A percentile compares a stretch with the other conserved stretches of the same genome.
These are phyloP conservation scores for Telenomus remus DNA, from an alignment of 1,140 invertebrate genomes.

Conservation along the genomic window DNA sequence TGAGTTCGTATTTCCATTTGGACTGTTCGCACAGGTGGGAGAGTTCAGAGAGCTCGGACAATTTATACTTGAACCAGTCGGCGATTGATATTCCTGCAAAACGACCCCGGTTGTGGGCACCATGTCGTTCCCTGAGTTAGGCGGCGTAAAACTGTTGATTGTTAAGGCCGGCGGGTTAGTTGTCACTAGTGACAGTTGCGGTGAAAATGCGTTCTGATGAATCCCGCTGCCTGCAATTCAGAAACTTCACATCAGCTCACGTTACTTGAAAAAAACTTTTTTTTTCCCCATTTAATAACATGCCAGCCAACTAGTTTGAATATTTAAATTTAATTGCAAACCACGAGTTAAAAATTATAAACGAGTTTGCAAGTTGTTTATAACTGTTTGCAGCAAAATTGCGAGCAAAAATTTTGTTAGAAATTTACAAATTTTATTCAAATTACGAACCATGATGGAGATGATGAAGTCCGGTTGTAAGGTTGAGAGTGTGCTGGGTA, in stretches of 20 bases:
- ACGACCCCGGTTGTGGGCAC: slow-evolving; percentile 67
- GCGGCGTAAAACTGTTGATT: slow-evolving; percentile 70
- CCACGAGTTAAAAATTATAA: too few species aligned
- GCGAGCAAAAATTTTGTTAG: too few species aligned
- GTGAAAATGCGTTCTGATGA: slow-evolving; percentile 69
- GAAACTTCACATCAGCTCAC: background rate
- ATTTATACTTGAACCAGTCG: slow-evolving; percentile 61
- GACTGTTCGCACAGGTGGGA: slow-evolving; percentile 38
- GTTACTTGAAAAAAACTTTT: too few species aligned
- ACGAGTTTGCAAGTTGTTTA: too few species aligned
- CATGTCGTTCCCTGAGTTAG: slow-evolving; percentile 62
- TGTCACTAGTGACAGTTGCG: slow-evolving; percentile 69
- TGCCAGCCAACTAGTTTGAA: too few species aligned
- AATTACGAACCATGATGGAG: slow-evolving; percentile 71
- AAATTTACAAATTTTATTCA: too few species aligned
- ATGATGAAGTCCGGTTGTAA: slow-evolving; percentile 70
- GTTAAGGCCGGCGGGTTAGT: slow-evolving; percentile 67
- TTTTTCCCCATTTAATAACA: too few species aligned
- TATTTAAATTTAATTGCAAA: too few species aligned
- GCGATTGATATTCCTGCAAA: slow-evolving; percentile 69
- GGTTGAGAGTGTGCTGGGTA: slow-evolving; percentile 71
- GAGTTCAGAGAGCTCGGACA: slow-evolving; percentile 52
- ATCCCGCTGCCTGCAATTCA: slow-evolving; percentile 61
- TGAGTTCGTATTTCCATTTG: slow-evolving; percentile 42
- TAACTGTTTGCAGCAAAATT: too few species aligned